A percentile compares a stretch with the other conserved stretches of the same genome.
phyloP scores from a whole-genome alignment of 2,113 vertebrate genomes.

The Tragelaphus buxtoni region DNA sequence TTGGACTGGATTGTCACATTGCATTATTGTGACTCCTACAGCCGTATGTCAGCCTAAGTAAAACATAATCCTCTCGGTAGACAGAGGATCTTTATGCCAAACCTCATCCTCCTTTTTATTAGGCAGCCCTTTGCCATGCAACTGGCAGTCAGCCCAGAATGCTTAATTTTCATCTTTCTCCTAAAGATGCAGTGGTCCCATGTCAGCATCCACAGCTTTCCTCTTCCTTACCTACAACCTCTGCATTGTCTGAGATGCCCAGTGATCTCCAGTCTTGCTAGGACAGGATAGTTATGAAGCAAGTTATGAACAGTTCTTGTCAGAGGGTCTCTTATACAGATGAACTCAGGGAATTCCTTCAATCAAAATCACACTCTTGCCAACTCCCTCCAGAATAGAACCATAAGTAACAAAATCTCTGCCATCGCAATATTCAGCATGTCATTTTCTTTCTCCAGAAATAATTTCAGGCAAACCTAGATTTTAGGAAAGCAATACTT shows the following conservation, averaged over 20 bases:
- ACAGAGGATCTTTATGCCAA: neutral
- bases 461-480: neutral
- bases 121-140: neutral
- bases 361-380: neutral
- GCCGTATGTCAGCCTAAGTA: neutral
- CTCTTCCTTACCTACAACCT: neutral
- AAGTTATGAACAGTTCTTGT: neutral
- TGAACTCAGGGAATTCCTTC: neutral
- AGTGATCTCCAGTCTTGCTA: neutral
- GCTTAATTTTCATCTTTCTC: neutral
- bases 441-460: neutral
- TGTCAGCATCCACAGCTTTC: neutral
- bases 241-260: neutral
- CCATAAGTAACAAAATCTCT: neutral
- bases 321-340: neutral
- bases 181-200: neutral
- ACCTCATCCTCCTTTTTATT: neutral
- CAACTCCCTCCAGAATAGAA: neutral
- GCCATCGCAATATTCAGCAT: neutral
- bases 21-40: neutral
- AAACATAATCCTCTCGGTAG: neutral
- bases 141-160: neutral
- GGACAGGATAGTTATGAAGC: neutral
- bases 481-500: neutral
- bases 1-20: neutral